Base-by-base conservation (phyloP, 1,140 invertebrate species). In the Pseudomyrmex concolor region DNA sequence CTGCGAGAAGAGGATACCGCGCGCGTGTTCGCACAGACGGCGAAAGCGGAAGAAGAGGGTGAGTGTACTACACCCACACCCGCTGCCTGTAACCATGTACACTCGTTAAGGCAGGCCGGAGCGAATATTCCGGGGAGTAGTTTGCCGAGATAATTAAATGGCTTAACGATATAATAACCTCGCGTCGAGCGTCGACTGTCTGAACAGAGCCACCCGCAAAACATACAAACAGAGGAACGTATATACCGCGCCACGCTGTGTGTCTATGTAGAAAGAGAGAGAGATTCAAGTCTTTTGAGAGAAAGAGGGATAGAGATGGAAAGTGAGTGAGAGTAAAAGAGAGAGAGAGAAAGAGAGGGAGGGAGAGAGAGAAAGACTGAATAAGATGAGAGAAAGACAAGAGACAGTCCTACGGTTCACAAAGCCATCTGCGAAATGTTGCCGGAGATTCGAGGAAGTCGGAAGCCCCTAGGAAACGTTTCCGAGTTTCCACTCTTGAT, bases 61-160 rank as follows among this genome's bases (percentile, higher is more conserved):
- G 43, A n/a, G 64, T 50, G 45, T 22, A 5, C 48, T 67, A 70
- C 64, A 66, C 71, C 72, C 57, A 50, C 70, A 48, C 43, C 48
- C 48, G 45, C 48, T 34, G 45, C 70, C 54, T 57, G 71, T 76
- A 80, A 84, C 72, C 86, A 85, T 90, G 88, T 89, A 90, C 90
- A 91, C 88, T 91, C 86, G 90, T 91, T 91, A 91, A 90, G 86
- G 84, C 83, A 85, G 83, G 83, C 87, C 80, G 86, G 73, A 83
- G 89, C 90, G 92, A 93, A 92, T 93, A 94, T 93, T 93, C 92
- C 89, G 84, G 86, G 78, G 88, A 94, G 93, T 92, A 93, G 93
- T 94, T 94, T 94, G 91, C 92, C 91, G 93, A 94, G 93, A 93
- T 94, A 94, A 94, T 94, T 94, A 94, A 94, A 94, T 94, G 93